Conservation (phyloP, 2,888 invertebrate species). For the Esperia sulphurella region DNA sequence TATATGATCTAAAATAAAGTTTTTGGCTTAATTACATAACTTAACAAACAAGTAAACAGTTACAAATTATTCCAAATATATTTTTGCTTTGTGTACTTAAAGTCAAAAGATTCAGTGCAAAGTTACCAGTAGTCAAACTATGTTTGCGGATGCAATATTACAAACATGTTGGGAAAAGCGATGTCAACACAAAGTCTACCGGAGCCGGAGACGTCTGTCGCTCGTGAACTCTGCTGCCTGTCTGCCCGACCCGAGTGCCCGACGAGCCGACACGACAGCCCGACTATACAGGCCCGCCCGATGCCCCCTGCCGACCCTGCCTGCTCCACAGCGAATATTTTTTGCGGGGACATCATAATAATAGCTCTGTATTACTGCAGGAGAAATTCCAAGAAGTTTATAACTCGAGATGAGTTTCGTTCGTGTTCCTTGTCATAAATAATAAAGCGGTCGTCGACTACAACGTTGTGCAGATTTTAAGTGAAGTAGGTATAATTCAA, state of each 20-base stretch:
- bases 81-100: too few species aligned
- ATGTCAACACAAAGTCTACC: conserved; percentile 17
- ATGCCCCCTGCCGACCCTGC: conserved; percentile 38
- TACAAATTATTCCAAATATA: too few species aligned
- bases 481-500: conserved; percentile 73
- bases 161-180: conserved; percentile 19
- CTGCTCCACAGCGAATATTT: conserved; percentile 64
- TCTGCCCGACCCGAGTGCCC: conserved; percentile 1
- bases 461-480: conserved; percentile 76
- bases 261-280: neutral
- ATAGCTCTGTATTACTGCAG: conserved; percentile 79
- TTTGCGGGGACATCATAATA: conserved; percentile 79
- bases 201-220: conserved; percentile 30
- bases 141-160: conserved; percentile 16
- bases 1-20: too few species aligned
- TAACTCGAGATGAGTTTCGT: conserved; percentile 80
- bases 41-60: too few species aligned
- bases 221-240: conserved; percentile 29
- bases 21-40: too few species aligned
- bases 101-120: conserved; percentile 1
- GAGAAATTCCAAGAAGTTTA: conserved; percentile 80
- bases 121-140: conserved; percentile 10
- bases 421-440: conserved; percentile 80
- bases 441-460: conserved; percentile 78
- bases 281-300: conserved; percentile 36